Base-by-base conservation (phyloP, 1,140 invertebrate genomes). In the Papilio polyxenes region DNA sequence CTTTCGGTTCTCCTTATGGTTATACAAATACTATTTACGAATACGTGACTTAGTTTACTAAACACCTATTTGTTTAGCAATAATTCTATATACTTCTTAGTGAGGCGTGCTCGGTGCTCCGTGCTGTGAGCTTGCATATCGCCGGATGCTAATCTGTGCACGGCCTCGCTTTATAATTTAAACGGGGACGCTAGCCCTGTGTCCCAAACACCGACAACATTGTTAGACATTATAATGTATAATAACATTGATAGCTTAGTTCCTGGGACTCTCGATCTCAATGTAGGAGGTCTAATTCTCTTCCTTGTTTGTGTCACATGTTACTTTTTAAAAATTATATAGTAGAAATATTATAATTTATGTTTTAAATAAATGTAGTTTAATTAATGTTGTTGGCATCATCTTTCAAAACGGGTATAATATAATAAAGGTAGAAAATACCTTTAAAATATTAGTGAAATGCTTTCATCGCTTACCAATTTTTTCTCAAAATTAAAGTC, bases 71-170 rank as follows among this genome's bases (percentile, higher is more conserved):
- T 75, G n/a, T 23, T 76, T 76, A 51, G 75, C 75, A 77, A 77
- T 77, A 48, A 37, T 77, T 77, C 49, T 77, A 49, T 2, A 77
- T 76, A 53, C 48, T 77, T 77, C 48, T 77, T 23, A 77, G 65
- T 37, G 23, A 37, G 31, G 23, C 65, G 11, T 72, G 13, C 65
- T 72, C 75, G 11, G 23, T 49, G 44, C 13, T 23, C 44, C 44
- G 75, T 76, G 40, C 75, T 76, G 40, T 5, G 8, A 48, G n/a
- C 44, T 51, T 77, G 48, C 10, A 75, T 75, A 75, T 77, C 20
- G 82, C 85, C 89, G 90, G 89, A 90, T 87, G 87, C 86, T 83
- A 88, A 87, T 88, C 85, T 84, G 80, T 75, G 81, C 81, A 82
- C 82, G 86, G 85, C 84, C 84, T 85, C 82, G 83, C 83, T 82